These are phyloP conservation scores for Deladenus siricidicola DNA, from an alignment of 2,888 invertebrate genomes.

Conservation along the genomic window DNA sequence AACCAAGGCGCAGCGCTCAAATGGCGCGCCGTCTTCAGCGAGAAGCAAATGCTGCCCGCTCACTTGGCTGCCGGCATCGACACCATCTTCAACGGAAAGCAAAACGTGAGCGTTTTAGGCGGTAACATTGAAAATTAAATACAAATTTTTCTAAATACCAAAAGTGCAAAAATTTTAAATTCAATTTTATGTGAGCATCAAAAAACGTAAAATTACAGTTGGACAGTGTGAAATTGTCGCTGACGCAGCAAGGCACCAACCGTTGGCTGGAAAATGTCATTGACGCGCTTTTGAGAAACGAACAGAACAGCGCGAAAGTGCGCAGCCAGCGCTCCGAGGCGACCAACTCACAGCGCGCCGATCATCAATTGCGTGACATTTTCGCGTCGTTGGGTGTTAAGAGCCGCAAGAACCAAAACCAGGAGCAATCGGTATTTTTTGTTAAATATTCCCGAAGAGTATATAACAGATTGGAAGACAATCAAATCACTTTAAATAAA, in stretches of 20 bases:
- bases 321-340: conserved; percentile 10
- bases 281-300: background rate
- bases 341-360: conserved; percentile 7
- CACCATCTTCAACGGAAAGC: conserved; percentile 32
- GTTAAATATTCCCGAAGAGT: no score
- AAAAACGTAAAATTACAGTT: background rate
- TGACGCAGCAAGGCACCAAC: conserved; percentile 34
- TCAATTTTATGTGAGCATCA: background rate
- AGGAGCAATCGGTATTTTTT: no score
- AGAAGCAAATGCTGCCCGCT: conserved; percentile 27
- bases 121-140: background rate
- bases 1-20: conserved; percentile 3
- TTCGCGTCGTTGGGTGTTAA: conserved; percentile 32
- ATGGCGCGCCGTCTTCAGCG: conserved; percentile 33
- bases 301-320: background rate
- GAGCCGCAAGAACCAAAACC: conserved; percentile 26
- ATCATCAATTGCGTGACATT: conserved; percentile 23
- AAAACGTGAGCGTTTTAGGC: background rate
- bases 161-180: no score
- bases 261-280: conserved; percentile 14
- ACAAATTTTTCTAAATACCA: no score
- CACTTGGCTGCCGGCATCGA: conserved; percentile 36
- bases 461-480: no score
- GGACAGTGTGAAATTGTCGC: conserved; percentile 13
- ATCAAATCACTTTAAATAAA: no score